Conservation (phyloP, 2,888 invertebrate genomes). For the Bombyx huttoni region DNA sequence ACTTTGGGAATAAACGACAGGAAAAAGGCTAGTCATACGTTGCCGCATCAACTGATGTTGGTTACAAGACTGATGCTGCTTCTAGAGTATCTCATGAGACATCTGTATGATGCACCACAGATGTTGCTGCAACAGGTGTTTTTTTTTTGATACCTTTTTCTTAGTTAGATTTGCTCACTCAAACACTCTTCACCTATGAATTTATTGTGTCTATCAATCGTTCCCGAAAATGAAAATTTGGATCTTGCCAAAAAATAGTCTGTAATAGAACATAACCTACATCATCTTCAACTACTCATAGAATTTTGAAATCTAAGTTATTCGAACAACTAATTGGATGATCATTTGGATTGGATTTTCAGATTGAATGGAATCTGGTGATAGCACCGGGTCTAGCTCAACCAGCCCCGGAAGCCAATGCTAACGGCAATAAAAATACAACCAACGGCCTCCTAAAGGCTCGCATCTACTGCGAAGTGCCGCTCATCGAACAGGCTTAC, state of each 20-base stretch:
- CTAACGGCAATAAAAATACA: constrained; percentile 32
- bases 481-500: constrained; percentile 55
- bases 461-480: constrained; percentile 62
- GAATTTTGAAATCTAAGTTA: too few species aligned
- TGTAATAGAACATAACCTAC: too few species aligned
- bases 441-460: constrained; percentile 43
- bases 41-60: constrained; percentile 81
- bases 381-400: constrained; percentile 57
- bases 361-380: constrained; percentile 69
- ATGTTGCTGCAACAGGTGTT: constrained; percentile 86
- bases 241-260: too few species aligned
- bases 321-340: too few species aligned
- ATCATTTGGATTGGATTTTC: constrained; percentile 3
- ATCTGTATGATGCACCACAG: constrained; percentile 93
- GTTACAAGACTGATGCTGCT: constrained; percentile 87
- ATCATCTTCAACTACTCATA: too few species aligned
- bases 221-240: too few species aligned
- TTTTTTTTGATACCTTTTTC: too few species aligned
- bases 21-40: constrained; percentile 41
- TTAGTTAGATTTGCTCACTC: too few species aligned
- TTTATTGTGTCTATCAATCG: too few species aligned
- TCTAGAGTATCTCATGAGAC: constrained; percentile 95
- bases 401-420: constrained; percentile 31
- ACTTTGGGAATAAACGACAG: constrained; percentile 52
- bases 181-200: too few species aligned